Evolutionary conservation across 35 echinoderm and acorn worm genomes (phyloP), one percentile per base, ranked within the genome.

Genomic region (Diadema setosum): DNA sequence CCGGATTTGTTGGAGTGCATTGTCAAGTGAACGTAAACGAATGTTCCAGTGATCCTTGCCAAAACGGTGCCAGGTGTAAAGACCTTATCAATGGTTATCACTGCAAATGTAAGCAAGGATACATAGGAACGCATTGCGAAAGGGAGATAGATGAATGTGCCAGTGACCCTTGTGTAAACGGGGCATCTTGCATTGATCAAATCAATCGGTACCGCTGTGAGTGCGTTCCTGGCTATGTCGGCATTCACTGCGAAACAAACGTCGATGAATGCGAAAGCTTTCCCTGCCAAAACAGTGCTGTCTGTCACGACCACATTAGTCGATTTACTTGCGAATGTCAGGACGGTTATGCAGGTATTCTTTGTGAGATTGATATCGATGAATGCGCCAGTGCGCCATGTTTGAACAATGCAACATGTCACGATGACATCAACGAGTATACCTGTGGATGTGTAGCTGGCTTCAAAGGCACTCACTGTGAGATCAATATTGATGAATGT

Each of bases 401-500:
- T 88, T 39, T 93, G 29, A 87, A 93, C 65, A 50, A 81, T 37
- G 91, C 41, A 11, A 86, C 43, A 58, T 91, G 83, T 82, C n/a
- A 58, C 2, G 74, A 87, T 80, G 29, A 29, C 0, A 31, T 76
- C 27, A 43, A 76, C 60, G 74, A 20, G 2, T 92, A 87, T 33
- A 49, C 20, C 27, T 94, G 92, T 55, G 9, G 15, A 1, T 94
- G 92, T 48, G 82, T 84, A 8, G 52, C 87, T 14, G 92, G 92
- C n/a, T 94, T 55, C 67, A 57, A 84, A 16, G 92, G 92, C 29
- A 36, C 44, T 9, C 39, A 75, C 36, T 94, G 92, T 52, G 82
- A 81, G 56, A 43, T 65, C 24, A 80, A 94, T 32, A 89, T 94
- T 27, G 73, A 94, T 30, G 92, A 94, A 36, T 94, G 92, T 37